A percentile compares a stretch with the other conserved stretches of the same genome.
Conservation (phyloP, 2,888 invertebrate species). For the Ellobium chinense region DNA sequence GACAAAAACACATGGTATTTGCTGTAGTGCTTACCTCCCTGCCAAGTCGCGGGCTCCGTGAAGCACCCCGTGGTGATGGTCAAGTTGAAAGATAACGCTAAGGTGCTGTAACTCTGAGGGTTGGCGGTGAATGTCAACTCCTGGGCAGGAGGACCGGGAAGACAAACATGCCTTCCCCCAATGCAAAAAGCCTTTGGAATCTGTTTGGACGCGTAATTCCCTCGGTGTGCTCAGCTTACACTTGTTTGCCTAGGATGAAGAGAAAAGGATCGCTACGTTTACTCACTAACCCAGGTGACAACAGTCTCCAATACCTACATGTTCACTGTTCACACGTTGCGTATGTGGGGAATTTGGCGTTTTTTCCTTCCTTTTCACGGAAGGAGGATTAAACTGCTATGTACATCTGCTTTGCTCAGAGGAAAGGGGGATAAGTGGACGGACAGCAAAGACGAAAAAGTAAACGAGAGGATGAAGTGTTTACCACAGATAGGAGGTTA, state of each 20-base stretch:
- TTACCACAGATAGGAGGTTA: neutral
- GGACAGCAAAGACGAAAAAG: neutral
- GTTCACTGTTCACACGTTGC: neutral
- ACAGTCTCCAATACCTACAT: constrained; percentile 16
- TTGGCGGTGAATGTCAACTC: neutral
- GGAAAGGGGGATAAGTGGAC: neutral
- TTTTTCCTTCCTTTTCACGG: neutral
- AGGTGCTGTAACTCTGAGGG: neutral
- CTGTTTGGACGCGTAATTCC: constrained; percentile 1
- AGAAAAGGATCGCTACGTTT: neutral
- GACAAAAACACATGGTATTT: neutral
- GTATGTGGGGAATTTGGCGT: neutral
- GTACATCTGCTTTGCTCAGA: neutral
- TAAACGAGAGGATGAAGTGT: neutral
- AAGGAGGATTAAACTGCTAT: neutral
- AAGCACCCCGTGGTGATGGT: neutral
- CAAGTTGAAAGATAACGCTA: neutral
- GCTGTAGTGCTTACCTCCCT: neutral
- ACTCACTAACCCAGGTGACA: constrained; percentile 9
- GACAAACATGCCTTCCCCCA: neutral
- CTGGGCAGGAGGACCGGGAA: neutral
- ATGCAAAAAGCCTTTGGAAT: neutral
- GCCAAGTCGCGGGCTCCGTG: neutral
- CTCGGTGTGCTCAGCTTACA: constrained; percentile 22
- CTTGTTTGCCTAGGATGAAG: neutral